Base-by-base conservation (phyloP, 2,888 invertebrate species). In the Eristalis tenax region DNA sequence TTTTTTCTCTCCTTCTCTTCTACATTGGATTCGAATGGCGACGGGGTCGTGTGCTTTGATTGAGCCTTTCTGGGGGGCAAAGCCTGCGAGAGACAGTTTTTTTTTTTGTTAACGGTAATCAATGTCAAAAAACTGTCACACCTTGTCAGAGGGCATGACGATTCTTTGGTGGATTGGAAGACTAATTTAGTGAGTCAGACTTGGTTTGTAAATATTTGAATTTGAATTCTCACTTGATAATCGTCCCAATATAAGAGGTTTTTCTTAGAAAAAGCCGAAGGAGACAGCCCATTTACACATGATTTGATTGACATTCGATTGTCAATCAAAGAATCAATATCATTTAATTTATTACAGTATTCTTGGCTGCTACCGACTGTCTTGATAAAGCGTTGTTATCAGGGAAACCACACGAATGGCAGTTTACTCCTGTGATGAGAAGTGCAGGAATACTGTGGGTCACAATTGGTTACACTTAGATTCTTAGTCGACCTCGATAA, bases 11-110 rank as follows among this genome's bases (percentile, higher is more conserved):
- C 32, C 10, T 10, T 10, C 32, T 32, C 32, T 32, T 32, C 32
- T 32, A 32, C 50, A 64, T 57, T 71, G 18, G 6, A 59, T 70
- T 57, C 64, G 61, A 71, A 79, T 28, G 70, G 74, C 66, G 61
- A 10, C 50, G 43, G 63, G 66, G 77, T 74, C 38, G 70, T 81
- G n/a, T 59, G 64, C 69, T 82, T 81, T 85, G 76, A 77, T 85
- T 82, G 69, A 64, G 13, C 70, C 73, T 71, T 73, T 26, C 38
- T 50, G 43, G 35, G 63, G 56, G 35, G 38, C 28, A 40, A 18
- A 28, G 15, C 13, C n/a, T 10, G 18, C 26, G 63, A 40, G 28
- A 50, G 50, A 15, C 8, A 32, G 50, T 8, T 50, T 18, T 18
- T 18, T 50, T 50, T 6, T 50, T 1, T 50, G 71, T 73, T 71